Percentiles rank a stretch among this genome's conserved stretches.
These are phyloP conservation scores for Sarcoramphus papa DNA, from an alignment of 2,797 vertebrate species.

Conservation along the genomic window DNA sequence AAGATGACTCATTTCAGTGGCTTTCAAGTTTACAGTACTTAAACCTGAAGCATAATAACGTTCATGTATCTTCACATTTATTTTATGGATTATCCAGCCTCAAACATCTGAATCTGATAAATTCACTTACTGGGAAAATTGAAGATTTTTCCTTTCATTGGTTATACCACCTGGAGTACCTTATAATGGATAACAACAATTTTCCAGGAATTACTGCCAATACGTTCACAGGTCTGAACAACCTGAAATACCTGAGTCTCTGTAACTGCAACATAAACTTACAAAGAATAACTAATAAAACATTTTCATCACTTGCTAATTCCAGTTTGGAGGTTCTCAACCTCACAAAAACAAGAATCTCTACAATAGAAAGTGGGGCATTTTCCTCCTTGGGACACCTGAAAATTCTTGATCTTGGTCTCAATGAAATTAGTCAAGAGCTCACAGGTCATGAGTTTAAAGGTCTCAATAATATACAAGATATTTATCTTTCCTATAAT, in stretches of 20 bases:
- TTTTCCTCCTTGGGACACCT: slow-evolving; percentile 83
- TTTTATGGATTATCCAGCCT: slow-evolving; percentile 83
- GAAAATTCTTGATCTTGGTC: slow-evolving; percentile 79
- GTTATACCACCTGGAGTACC: slow-evolving; percentile 77
- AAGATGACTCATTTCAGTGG: slow-evolving; percentile 80
- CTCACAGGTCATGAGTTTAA: slow-evolving; percentile 85
- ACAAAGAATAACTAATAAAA: slow-evolving; percentile 77
- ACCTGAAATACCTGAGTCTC: slow-evolving; percentile 80
- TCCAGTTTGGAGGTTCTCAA: slow-evolving; percentile 85
- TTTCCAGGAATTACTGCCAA: slow-evolving; percentile 70
- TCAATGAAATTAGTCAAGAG: slow-evolving; percentile 86
- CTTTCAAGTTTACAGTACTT: slow-evolving; percentile 78
- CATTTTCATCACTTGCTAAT: slow-evolving; percentile 81
- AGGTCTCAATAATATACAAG: slow-evolving; percentile 79
- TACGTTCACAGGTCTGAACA: slow-evolving; percentile 84
- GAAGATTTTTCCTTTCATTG: slow-evolving; percentile 85
- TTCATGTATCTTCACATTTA: slow-evolving; percentile 74
- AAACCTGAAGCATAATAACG: slow-evolving; percentile 77
- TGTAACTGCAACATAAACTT: slow-evolving; percentile 74
- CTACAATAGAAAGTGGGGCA: slow-evolving; percentile 70
- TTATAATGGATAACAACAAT: slow-evolving; percentile 79
- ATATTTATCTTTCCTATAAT: slow-evolving; percentile 85
- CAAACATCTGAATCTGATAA: slow-evolving; percentile 78
- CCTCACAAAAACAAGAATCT: slow-evolving; percentile 79
- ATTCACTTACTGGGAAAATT: slow-evolving; percentile 76